Conservation (phyloP, 2,888 invertebrate species). For the Agonopterix arenella region DNA sequence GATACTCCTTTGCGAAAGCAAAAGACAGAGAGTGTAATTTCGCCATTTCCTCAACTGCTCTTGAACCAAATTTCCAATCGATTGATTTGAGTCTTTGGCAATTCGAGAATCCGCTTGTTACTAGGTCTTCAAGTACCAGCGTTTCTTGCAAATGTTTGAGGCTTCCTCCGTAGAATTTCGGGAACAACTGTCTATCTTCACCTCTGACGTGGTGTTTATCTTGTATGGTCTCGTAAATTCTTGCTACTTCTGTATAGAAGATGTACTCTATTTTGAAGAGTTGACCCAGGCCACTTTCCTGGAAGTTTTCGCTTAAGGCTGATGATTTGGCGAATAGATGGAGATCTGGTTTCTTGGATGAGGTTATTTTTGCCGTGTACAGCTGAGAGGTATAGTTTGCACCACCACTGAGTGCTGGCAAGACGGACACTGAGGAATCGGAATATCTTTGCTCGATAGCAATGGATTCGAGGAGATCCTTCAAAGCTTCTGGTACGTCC, state of each 20-base stretch:
- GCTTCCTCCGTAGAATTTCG: conserved; percentile 37
- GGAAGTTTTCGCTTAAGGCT: conserved; percentile 27
- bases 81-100: conserved; percentile 39
- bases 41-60: conserved; percentile 38
- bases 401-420: conserved; percentile 24
- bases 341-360: conserved; percentile 16
- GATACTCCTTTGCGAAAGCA: conserved; percentile 27
- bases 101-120: conserved; percentile 29
- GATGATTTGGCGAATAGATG: conserved; percentile 45
- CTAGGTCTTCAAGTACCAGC: conserved; percentile 46
- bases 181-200: conserved; percentile 29
- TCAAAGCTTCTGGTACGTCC: too few relatives aligned
- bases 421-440: not conserved
- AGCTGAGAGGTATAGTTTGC: conserved; percentile 34
- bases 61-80: conserved; percentile 42
- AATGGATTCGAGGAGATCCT: not conserved
- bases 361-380: conserved; percentile 17
- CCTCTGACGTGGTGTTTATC: conserved; percentile 23
- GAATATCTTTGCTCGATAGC: not conserved
- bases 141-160: conserved; percentile 30
- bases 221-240: conserved; percentile 30
- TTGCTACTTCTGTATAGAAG: conserved; percentile 32
- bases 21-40: conserved; percentile 58
- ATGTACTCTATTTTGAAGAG: conserved; percentile 29
- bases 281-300: conserved; percentile 11